A percentile compares a stretch with the other conserved stretches of the same genome.
Evolutionary conservation across 2,797 vertebrate species (phyloP).

Genomic region (Syndactyla subalaris): DNA sequence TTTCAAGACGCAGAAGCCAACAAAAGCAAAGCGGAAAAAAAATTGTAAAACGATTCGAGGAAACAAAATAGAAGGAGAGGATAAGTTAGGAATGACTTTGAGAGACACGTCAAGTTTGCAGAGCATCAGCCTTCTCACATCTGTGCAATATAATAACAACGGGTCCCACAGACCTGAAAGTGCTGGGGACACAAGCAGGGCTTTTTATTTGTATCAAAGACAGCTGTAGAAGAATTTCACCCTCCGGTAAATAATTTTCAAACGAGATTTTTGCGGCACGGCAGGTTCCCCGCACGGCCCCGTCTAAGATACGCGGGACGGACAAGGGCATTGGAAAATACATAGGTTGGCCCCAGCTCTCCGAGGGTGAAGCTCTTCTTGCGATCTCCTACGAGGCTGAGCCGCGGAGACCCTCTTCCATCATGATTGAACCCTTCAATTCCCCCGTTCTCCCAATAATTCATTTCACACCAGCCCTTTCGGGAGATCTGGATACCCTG

Average conservation of each 20-base stretch:
- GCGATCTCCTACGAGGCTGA: background rate
- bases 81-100: slow-evolving; percentile 49
- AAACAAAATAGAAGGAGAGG: slow-evolving; percentile 13
- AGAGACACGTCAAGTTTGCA: slow-evolving; percentile 33
- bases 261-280: background rate
- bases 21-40: background rate
- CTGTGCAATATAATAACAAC: background rate
- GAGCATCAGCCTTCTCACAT: slow-evolving; percentile 33
- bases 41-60: background rate
- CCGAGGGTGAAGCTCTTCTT: background rate
- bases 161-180: slow-evolving; percentile 36
- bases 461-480: background rate
- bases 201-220: slow-evolving; percentile 38
- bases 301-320: background rate
- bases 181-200: background rate
- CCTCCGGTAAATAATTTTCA: slow-evolving; percentile 46
- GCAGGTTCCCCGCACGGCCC: background rate
- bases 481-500: background rate
- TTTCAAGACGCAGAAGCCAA: background rate
- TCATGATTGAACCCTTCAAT: background rate
- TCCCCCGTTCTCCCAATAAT: background rate
- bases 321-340: background rate
- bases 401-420: background rate
- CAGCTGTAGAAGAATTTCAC: slow-evolving; percentile 45
- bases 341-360: background rate